Conservation (phyloP, 2,888 invertebrate species). For the Pseudococcus jackbeardsleyi region DNA sequence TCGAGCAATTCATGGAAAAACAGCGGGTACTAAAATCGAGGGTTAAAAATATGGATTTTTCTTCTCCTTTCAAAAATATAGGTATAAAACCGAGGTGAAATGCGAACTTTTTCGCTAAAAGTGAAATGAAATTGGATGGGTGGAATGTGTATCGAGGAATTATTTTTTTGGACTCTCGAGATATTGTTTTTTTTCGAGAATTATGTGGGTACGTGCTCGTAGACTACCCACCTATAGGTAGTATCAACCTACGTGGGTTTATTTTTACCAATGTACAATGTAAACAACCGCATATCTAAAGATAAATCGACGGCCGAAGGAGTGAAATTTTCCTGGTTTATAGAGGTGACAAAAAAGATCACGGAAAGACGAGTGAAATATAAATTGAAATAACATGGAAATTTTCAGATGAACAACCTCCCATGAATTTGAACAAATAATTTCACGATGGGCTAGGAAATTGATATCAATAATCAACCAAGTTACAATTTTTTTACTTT, state of each 20-base stretch:
- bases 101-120: not conserved
- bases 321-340: not conserved
- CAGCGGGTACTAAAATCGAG: not conserved
- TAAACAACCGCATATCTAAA: not conserved
- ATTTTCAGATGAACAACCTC: no score
- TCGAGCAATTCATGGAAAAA: not conserved
- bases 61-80: not conserved
- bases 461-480: no score
- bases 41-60: conserved; percentile 24
- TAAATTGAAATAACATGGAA: no score
- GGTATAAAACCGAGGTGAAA: not conserved
- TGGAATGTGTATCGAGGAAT: not conserved
- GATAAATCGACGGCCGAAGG: not conserved
- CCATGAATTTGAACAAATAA: no score
- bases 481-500: no score
- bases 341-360: not conserved
- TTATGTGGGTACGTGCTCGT: not conserved
- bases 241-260: not conserved
- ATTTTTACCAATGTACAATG: not conserved
- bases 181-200: not conserved
- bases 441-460: no score
- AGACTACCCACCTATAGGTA: not conserved
- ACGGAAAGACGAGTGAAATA: no score
- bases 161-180: not conserved
- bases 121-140: not conserved